Base-by-base conservation (phyloP, 2,113 vertebrate genomes). In the Burhinus oedicnemus region DNA sequence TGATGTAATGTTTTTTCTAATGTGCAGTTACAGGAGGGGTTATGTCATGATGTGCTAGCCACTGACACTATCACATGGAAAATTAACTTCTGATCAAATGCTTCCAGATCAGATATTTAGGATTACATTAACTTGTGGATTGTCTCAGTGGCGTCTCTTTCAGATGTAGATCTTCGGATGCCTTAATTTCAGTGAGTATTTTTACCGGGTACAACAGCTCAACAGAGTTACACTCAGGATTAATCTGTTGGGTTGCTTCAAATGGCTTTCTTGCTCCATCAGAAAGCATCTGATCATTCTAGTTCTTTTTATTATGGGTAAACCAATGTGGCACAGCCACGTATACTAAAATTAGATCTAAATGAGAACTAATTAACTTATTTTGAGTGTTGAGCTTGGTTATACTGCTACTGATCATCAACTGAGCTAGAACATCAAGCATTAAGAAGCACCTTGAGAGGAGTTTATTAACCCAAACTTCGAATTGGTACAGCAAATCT, bases 31-130 rank as follows among this genome's bases (percentile, higher is more conserved):
- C 96, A 93, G 62, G 36, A 93, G 47, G 68, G 12, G 61, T 83
- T 96, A 34, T 94, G 54, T 87, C 57, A 89, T 76, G 51, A 58
- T 77, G 77, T 85, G 91, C 60, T 92, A 93, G 23, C 38, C 36
- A 49, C 74, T 77, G 82, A 95, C 79, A 94, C 27, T 86, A 89
- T 92, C 88, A 84, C 40, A 93, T 38, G 74, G 85, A 96, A 96
- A 97, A 96, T 74, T 87, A 94, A 61, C 61, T 91, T 95, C 75
- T 68, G 25, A 88, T 94, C 78, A 88, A 81, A 87, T 91, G 70
- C 42, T 92, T 96, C 88, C 85, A 92, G 55, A 96, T 96, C 95
- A 97, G 93, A 95, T 96, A 97, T 62, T 88, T 32, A 80, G 58
- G 52, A 90, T 96, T 92, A 88, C 71, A 80, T 44, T 74, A 80